Percentiles rank a stretch among this genome's conserved stretches.
Conservation (phyloP, 2,113 vertebrate species). For the Seriola quinqueradiata region DNA sequence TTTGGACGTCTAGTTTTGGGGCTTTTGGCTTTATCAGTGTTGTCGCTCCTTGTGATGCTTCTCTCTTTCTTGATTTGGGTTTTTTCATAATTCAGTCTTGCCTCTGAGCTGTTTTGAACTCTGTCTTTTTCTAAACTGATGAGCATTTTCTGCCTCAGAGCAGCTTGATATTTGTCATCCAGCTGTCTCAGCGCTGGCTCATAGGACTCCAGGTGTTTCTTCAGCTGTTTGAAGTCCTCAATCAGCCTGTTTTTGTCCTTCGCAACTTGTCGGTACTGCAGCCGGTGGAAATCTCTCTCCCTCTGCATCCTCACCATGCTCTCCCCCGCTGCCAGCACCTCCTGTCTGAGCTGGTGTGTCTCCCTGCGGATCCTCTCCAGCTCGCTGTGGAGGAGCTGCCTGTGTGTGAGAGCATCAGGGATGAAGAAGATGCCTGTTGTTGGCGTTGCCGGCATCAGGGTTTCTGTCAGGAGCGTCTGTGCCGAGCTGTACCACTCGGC, state of each 20-base stretch:
- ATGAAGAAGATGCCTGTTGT: slow-evolving; percentile 73
- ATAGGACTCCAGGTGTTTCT: slow-evolving; percentile 88
- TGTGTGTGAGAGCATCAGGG: slow-evolving; percentile 83
- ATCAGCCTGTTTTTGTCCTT: slow-evolving; percentile 89
- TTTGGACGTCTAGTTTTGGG: background rate
- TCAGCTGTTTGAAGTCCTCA: slow-evolving; percentile 87
- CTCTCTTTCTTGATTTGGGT: background rate
- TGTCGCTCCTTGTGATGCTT: background rate
- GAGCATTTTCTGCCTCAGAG: slow-evolving; percentile 56
- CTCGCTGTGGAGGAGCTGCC: slow-evolving; percentile 85
- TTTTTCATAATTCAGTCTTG: background rate
- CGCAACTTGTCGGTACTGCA: slow-evolving; percentile 84
- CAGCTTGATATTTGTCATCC: slow-evolving; percentile 86
- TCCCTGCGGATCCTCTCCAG: slow-evolving; percentile 84
- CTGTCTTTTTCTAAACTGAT: slow-evolving; percentile 30
- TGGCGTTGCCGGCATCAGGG: background rate
- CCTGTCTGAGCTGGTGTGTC: slow-evolving; percentile 80
- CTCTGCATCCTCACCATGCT: slow-evolving; percentile 85
- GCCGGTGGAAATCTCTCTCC: slow-evolving; percentile 90
- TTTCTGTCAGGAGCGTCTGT: background rate
- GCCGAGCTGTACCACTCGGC: slow-evolving; percentile 91
- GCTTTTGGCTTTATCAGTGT: background rate
- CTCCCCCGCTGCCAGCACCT: slow-evolving; percentile 82
- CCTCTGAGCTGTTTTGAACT: background rate
- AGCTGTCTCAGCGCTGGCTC: slow-evolving; percentile 85